Evolutionary conservation across 30 jellyfish, hydroid and myxozoan genomes (phyloP).

Genomic region (Morbakka virulenta): DNA sequence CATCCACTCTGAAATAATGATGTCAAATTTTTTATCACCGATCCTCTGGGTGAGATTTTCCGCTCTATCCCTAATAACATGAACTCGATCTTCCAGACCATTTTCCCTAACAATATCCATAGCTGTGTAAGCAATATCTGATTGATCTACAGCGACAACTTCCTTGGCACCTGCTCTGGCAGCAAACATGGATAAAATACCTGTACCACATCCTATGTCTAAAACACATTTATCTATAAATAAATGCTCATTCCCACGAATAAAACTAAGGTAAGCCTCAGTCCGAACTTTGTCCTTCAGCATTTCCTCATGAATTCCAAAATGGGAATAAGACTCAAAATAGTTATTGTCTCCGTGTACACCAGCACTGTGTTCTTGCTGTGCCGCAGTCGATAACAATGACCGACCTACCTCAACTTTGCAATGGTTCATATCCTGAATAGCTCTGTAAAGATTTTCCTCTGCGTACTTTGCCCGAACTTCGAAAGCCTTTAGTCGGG

Average conservation of each 20-base stretch:
- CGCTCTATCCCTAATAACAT: constrained; percentile 67
- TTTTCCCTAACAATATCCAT: constrained; percentile 92
- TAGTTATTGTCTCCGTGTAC: constrained; percentile 47
- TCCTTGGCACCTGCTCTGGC: constrained; percentile 90
- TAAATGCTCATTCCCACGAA: constrained; percentile 23
- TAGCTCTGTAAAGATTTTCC: constrained; percentile 66
- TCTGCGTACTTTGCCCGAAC: constrained; percentile 75
- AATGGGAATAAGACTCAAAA: constrained; percentile 89
- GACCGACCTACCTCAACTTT: constrained; percentile 42
- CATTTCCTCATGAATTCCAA: constrained; percentile 97
- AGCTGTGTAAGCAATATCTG: constrained; percentile 93
- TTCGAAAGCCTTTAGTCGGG: constrained; percentile 49
- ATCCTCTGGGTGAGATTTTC: constrained; percentile 52
- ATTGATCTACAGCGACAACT: constrained; percentile 86
- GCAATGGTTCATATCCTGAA: constrained; percentile 59
- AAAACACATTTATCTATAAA: constrained; percentile 61
- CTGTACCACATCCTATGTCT: constrained; percentile 95
- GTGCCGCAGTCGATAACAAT: constrained; percentile 18
- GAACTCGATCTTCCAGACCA: constrained; percentile 48
- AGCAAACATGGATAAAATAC: constrained; percentile 89
- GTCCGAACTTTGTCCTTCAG: constrained; percentile 81
- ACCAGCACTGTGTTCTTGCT: neutral
- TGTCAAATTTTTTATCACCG: constrained; percentile 64
- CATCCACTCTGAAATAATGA: constrained; percentile 97
- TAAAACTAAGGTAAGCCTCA: constrained; percentile 66